Percentiles rank a stretch among this genome's conserved stretches.
These are phyloP conservation scores for Rosalia funebris DNA, from an alignment of 2,888 invertebrate genomes.

Conservation along the genomic window DNA sequence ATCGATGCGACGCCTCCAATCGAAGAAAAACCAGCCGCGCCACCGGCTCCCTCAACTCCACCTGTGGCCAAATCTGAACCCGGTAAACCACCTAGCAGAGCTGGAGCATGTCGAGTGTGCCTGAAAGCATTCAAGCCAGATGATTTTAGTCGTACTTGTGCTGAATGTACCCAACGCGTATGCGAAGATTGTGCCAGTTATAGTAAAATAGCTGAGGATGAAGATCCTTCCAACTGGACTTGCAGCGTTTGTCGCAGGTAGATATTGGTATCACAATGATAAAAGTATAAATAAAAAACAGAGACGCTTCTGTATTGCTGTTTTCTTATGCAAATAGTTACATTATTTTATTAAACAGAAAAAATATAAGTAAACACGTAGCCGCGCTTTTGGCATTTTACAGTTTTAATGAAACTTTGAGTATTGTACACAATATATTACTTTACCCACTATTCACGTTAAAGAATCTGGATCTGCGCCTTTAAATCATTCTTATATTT, in stretches of 20 bases:
- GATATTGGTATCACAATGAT: conserved; percentile 15
- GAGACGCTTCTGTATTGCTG: too few relatives aligned
- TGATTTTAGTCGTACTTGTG: conserved; percentile 88
- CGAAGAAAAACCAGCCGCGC: conserved; percentile 62
- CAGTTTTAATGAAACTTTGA: too few relatives aligned
- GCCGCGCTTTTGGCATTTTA: too few relatives aligned
- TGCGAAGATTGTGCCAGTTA: conserved; percentile 95
- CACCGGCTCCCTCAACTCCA: conserved; percentile 58
- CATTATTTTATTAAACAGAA: too few relatives aligned
- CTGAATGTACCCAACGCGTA: conserved; percentile 87
- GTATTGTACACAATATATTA: too few relatives aligned
- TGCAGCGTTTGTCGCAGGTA: conserved; percentile 84
- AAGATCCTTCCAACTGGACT: conserved; percentile 87
- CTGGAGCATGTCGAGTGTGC: conserved; percentile 84
- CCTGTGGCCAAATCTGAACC: conserved; percentile 69
- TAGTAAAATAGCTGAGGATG: conserved; percentile 84
- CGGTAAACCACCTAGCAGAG: conserved; percentile 79
- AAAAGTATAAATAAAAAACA: too few relatives aligned
- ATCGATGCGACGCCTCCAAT: conserved; percentile 61
- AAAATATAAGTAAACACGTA: too few relatives aligned
- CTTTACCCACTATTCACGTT: too few relatives aligned
- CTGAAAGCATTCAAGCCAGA: conserved; percentile 89
- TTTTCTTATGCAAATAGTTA: too few relatives aligned
- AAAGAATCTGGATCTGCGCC: too few relatives aligned
- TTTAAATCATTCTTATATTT: too few relatives aligned